These are phyloP conservation scores for Onychomys torridus DNA, from an alignment of 2,797 vertebrate species.

Conservation along the genomic window DNA sequence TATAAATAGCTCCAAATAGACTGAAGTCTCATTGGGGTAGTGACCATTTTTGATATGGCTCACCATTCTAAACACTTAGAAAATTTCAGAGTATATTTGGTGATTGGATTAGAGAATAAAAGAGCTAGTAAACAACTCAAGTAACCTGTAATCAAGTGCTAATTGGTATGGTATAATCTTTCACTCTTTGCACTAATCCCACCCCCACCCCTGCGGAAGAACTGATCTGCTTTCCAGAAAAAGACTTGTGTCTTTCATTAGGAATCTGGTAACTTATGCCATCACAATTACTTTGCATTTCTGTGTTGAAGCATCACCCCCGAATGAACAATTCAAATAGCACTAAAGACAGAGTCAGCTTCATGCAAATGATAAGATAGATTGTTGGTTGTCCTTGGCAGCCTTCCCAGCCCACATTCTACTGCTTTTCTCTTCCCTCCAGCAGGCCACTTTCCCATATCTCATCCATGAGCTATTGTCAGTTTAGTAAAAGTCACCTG, in stretches of 20 bases:
- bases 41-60: slow-evolving; percentile 13
- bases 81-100: slow-evolving; percentile 33
- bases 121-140: slow-evolving; percentile 43
- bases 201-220: slow-evolving; percentile 4
- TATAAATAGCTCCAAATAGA: slow-evolving; percentile 43
- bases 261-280: slow-evolving; percentile 59
- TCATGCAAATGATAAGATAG: slow-evolving; percentile 62
- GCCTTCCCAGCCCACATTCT: slow-evolving; percentile 48
- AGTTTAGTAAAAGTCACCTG: slow-evolving; percentile 56
- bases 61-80: not conserved
- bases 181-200: slow-evolving; percentile 16
- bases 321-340: slow-evolving; percentile 59
- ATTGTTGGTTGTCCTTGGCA: slow-evolving; percentile 50
- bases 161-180: slow-evolving; percentile 54
- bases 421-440: slow-evolving; percentile 48
- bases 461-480: slow-evolving; percentile 39
- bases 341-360: slow-evolving; percentile 47
- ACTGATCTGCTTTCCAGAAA: slow-evolving; percentile 55
- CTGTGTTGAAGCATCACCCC: slow-evolving; percentile 49
- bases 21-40: slow-evolving; percentile 13
- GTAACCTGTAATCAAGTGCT: slow-evolving; percentile 61
- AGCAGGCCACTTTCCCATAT: slow-evolving; percentile 64
- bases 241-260: slow-evolving; percentile 69
- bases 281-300: slow-evolving; percentile 64
- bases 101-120: slow-evolving; percentile 61